Conservation (phyloP, 2,797 vertebrate species). For the Pipistrellus pipistrellus region DNA sequence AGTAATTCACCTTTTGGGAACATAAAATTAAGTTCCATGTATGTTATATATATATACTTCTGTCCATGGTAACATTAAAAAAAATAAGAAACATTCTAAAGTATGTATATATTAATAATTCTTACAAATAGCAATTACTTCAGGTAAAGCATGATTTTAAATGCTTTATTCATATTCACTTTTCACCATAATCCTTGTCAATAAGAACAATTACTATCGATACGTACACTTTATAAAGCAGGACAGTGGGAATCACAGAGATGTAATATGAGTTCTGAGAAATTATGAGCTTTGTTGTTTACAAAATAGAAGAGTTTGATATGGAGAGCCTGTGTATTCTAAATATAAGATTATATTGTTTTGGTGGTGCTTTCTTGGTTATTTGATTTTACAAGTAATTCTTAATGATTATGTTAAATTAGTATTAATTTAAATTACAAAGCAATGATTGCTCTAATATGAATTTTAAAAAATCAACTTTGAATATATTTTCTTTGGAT, state of each 20-base stretch:
- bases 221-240: background rate
- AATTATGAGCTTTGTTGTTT: background rate
- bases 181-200: background rate
- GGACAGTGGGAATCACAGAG: background rate
- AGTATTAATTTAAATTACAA: background rate
- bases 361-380: background rate
- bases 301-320: background rate
- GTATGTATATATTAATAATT: background rate
- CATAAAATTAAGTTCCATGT: background rate
- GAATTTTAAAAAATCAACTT: background rate
- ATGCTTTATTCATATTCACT: background rate
- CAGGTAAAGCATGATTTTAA: background rate
- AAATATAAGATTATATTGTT: background rate
- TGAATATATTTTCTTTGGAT: background rate
- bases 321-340: background rate
- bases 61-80: background rate
- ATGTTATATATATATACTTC: background rate
- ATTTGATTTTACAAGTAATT: background rate
- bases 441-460: background rate
- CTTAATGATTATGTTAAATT: background rate
- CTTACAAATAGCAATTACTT: background rate
- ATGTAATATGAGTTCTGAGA: background rate
- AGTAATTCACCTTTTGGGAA: background rate
- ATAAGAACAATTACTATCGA: background rate
- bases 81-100: background rate